Conservation (phyloP, 2,797 vertebrate species). For the Hipposideros larvatus region DNA sequence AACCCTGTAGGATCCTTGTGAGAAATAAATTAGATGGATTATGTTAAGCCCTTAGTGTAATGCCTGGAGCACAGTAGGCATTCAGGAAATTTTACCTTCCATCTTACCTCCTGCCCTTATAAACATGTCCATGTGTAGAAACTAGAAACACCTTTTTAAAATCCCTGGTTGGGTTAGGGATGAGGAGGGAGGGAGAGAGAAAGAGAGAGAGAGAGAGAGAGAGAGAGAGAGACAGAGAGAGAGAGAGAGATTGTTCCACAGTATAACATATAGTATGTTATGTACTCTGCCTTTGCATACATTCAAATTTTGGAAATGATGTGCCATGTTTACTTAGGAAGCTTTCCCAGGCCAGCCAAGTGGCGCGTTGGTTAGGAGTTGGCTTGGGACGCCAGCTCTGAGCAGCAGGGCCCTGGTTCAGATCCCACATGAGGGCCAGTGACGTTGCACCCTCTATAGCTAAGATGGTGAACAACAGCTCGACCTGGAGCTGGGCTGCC, state of each 20-base stretch:
- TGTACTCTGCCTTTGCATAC: not conserved
- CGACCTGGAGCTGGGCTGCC: too few species aligned
- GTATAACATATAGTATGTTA: not conserved
- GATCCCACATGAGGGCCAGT: too few species aligned
- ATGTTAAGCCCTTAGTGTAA: not conserved
- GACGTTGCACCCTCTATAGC: too few species aligned
- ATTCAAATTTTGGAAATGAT: not conserved
- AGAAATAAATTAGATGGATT: not conserved
- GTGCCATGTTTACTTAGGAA: not conserved
- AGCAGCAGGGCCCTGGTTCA: too few species aligned
- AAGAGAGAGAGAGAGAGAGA: not conserved
- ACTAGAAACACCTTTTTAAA: not conserved
- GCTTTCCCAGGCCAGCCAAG: not conserved
- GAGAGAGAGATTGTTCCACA: not conserved
- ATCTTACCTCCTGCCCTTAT: not conserved
- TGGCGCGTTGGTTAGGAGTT: too few species aligned
- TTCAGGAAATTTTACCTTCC: not conserved
- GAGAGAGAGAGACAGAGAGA: not conserved
- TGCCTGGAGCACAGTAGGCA: not conserved
- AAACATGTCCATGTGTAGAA: not conserved
- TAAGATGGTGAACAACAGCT: too few species aligned
- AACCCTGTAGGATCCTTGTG: not conserved
- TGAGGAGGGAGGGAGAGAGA: too few species aligned
- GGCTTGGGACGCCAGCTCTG: too few species aligned
- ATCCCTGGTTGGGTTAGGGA: too few species aligned